These are phyloP conservation scores for Gymnothorax javanicus DNA, from an alignment of 2,797 vertebrate species.

Conservation along the genomic window DNA sequence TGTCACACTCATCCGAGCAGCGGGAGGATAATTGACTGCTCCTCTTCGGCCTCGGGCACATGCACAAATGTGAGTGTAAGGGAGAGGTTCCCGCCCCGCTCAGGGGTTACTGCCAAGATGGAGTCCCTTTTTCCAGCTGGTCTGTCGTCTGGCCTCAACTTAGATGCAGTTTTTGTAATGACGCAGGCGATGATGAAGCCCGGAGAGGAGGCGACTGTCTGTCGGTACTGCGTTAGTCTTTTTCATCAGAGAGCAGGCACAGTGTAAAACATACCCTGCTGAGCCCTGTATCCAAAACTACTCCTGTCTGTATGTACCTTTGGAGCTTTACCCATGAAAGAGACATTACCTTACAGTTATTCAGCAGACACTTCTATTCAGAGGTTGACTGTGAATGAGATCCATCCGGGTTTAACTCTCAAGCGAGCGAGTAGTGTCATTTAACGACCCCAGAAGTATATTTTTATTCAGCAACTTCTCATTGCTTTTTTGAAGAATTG, in stretches of 20 bases:
- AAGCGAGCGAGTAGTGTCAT: too few relatives aligned
- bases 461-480: too few relatives aligned
- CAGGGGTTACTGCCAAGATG: slow-evolving; percentile 24
- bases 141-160: slow-evolving; percentile 57
- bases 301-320: neutral
- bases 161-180: slow-evolving; percentile 63
- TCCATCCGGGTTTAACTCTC: too few relatives aligned
- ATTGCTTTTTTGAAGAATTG: too few relatives aligned
- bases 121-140: slow-evolving; percentile 65
- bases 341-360: too few relatives aligned
- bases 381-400: too few relatives aligned
- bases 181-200: slow-evolving; percentile 41
- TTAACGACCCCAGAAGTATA: too few relatives aligned
- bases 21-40: slow-evolving; percentile 1
- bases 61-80: slow-evolving; percentile 25
- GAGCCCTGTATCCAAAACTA: neutral
- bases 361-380: too few relatives aligned
- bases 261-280: neutral
- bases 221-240: neutral
- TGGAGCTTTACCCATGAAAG: too few relatives aligned
- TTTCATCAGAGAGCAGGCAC: neutral
- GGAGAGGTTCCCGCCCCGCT: neutral
- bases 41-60: neutral
- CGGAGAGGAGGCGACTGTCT: neutral
- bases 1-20: neutral